Conservation (phyloP, 30 jellyfish, hydroid and myxozoan species). For the Cassiopea xamachana region DNA sequence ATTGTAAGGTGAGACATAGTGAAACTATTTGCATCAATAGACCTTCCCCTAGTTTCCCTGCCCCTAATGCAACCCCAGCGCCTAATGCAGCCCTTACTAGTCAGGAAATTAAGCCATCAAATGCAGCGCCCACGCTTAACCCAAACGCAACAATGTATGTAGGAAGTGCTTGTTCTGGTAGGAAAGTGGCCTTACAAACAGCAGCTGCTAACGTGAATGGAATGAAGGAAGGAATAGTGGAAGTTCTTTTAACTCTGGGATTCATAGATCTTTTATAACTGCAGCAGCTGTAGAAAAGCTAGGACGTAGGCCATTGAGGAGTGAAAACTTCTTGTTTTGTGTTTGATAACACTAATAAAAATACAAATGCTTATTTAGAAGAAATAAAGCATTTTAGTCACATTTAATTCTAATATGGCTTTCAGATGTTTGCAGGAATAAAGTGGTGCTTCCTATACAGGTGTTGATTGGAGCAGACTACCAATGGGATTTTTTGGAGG, state of each 20-base stretch:
- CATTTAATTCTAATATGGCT: conserved; percentile 37
- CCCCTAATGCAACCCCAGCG: not conserved
- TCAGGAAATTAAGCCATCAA: conserved; percentile 26
- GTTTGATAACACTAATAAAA: conserved; percentile 34
- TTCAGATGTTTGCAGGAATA: conserved; percentile 42
- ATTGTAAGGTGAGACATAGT: conserved; percentile 41
- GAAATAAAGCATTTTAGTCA: conserved; percentile 51
- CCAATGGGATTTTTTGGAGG: conserved; percentile 7
- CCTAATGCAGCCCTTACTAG: not conserved
- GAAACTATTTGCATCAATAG: conserved; percentile 19
- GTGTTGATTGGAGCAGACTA: conserved; percentile 34
- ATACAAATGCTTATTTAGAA: conserved; percentile 38
- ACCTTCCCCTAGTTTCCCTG: not conserved
- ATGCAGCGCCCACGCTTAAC: not conserved
- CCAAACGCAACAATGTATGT: conserved; percentile 27
- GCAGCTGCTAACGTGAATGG: conserved; percentile 56
- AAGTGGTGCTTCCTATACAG: conserved; percentile 14
- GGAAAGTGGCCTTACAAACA: conserved; percentile 52
- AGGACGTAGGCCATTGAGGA: conserved; percentile 49
- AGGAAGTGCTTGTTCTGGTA: conserved; percentile 40
- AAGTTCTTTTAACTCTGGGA: conserved; percentile 56
- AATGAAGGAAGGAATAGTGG: conserved; percentile 24
- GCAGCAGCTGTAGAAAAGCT: conserved; percentile 50
- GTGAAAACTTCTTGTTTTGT: conserved; percentile 59
- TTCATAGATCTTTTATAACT: conserved; percentile 39